Evolutionary conservation across 2,888 invertebrate genomes (phyloP).

Genomic region (Xanthia togata): DNA sequence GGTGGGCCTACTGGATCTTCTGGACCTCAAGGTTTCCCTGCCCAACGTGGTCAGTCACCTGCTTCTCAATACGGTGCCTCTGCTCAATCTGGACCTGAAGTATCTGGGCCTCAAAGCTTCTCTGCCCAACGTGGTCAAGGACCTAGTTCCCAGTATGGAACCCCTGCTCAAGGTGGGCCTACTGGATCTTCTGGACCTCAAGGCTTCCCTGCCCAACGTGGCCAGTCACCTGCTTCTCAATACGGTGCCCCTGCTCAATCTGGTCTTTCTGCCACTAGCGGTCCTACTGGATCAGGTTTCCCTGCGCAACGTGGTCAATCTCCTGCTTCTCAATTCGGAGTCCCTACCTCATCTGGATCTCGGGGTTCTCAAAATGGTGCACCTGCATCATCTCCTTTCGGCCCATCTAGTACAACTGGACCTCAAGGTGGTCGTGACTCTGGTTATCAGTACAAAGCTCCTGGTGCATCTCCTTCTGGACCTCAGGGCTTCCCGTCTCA

Average conservation of each 20-base stretch:
- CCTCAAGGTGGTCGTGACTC: conserved; percentile 32
- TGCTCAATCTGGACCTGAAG: conserved; percentile 45
- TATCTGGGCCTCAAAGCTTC: conserved; percentile 48
- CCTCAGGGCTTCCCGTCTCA: conserved; percentile 40
- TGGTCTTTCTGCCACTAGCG: conserved; percentile 37
- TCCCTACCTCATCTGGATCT: conserved; percentile 33
- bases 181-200: conserved; percentile 12
- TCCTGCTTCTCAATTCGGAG: conserved; percentile 22
- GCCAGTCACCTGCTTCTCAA: conserved; percentile 36
- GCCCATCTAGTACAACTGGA: conserved; percentile 15
- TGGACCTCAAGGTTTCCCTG: conserved; percentile 49
- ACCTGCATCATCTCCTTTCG: conserved; percentile 23
- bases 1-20: conserved; percentile 34
- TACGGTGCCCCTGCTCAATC: conserved; percentile 11
- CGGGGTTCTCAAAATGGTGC: conserved; percentile 32
- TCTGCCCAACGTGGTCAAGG: conserved; percentile 28
- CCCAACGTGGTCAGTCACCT: conserved; percentile 27
- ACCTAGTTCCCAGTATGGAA: conserved; percentile 21
- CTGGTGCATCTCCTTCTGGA: conserved; percentile 42
- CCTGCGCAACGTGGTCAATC: conserved; percentile 46
- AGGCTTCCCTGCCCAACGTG: conserved; percentile 36
- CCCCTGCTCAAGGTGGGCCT: conserved; percentile 44
- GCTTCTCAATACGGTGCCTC: conserved; percentile 29
- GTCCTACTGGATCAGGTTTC: conserved; percentile 28
- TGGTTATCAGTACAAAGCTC: conserved; percentile 56